Conservation (phyloP, 2,797 vertebrate genomes). For the Channallabes apus region DNA sequence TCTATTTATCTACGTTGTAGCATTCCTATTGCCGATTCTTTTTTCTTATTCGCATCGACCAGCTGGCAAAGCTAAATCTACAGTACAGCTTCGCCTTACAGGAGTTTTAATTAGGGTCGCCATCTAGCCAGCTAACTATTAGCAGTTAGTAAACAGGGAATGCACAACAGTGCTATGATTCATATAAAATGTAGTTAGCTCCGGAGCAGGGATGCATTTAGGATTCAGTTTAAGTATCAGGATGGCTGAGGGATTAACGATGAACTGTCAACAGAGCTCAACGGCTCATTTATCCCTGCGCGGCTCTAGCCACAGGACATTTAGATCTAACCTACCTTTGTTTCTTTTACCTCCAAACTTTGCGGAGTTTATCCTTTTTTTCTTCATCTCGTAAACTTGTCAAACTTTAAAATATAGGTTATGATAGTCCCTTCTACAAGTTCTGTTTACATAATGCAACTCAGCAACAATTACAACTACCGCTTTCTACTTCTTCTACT, state of each 20-base stretch:
- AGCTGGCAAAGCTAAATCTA: background rate
- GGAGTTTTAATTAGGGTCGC: background rate
- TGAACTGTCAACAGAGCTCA: constrained; percentile 19
- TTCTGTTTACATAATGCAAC: constrained; percentile 6
- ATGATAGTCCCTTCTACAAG: background rate
- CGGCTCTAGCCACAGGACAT: too few species aligned
- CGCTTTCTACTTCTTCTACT: constrained; percentile 33
- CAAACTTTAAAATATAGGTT: background rate
- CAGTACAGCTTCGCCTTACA: background rate
- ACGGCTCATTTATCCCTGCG: background rate
- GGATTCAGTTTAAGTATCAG: background rate
- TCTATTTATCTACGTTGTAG: background rate
- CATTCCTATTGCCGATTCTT: background rate
- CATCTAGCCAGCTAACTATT: background rate
- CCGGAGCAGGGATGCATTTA: background rate
- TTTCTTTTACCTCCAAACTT: constrained; percentile 65
- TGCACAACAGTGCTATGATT: background rate
- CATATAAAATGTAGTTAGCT: background rate
- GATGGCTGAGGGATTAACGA: background rate
- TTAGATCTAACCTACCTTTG: constrained; percentile 66
- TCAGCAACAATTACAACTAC: constrained; percentile 36
- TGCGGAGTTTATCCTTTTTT: constrained; percentile 60
- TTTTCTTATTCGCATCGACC: background rate
- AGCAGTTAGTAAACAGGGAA: background rate
- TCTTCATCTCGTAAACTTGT: constrained; percentile 67